Evolutionary conservation across 2,797 vertebrate genomes (phyloP).

Genomic region (Liasis olivaceus): DNA sequence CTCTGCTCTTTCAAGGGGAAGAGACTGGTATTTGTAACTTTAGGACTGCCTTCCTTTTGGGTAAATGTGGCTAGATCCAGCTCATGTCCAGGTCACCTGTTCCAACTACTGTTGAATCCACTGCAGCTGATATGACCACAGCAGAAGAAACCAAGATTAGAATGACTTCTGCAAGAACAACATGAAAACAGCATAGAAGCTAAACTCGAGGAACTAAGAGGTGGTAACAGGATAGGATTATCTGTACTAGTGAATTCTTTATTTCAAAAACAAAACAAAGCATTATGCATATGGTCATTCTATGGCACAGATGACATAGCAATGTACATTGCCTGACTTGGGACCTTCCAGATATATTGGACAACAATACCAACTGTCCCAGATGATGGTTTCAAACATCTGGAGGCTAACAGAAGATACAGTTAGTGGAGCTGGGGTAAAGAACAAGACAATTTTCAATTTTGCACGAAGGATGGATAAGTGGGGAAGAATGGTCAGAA

Average conservation of each 20-base stretch:
- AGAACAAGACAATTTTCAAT: constrained; percentile 27
- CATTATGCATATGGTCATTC: background rate
- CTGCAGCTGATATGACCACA: background rate
- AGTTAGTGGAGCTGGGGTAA: background rate
- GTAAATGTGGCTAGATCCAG: background rate
- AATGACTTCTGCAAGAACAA: background rate
- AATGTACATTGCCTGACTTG: background rate
- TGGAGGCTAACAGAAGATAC: background rate
- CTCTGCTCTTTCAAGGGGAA: background rate
- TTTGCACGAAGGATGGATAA: constrained; percentile 10
- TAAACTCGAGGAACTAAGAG: background rate
- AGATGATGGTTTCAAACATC: background rate
- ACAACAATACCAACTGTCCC: background rate
- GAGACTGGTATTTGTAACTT: background rate
- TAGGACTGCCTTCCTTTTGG: background rate
- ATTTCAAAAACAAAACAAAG: background rate
- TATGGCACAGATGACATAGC: background rate
- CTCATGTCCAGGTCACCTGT: background rate
- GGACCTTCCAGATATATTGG: background rate
- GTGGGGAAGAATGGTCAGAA: background rate
- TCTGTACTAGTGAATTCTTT: background rate
- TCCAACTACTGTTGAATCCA: background rate
- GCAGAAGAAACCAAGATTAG: background rate
- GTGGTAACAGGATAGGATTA: background rate
- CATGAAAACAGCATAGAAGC: background rate